These are phyloP conservation scores for Diadema setosum DNA, from an alignment of 35 echinoderm and acorn worm genomes.

Conservation along the genomic window DNA sequence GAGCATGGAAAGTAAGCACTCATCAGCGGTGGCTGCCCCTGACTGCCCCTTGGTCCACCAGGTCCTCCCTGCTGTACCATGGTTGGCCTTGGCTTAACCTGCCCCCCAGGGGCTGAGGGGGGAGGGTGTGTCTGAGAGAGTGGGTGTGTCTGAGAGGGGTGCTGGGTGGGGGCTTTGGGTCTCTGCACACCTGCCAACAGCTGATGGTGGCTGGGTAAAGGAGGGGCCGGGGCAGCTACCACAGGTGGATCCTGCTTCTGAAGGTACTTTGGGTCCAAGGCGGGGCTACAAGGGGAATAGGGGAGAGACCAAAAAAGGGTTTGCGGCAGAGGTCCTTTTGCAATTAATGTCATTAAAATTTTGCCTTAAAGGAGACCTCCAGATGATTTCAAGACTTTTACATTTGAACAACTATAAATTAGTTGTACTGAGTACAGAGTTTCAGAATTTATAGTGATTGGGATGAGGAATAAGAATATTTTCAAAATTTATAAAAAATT, in stretches of 20 bases:
- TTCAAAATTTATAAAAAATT: no score
- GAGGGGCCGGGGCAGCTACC: neutral
- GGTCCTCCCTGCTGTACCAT: neutral
- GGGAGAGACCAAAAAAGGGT: no score
- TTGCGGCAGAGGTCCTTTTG: no score
- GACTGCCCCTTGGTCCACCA: neutral
- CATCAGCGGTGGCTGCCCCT: slow-evolving; percentile 67
- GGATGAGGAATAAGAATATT: no score
- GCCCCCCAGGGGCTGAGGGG: neutral
- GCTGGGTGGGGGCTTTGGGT: neutral
- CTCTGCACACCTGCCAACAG: neutral
- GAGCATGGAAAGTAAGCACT: slow-evolving; percentile 80
- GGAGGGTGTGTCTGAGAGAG: neutral
- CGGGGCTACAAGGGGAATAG: slow-evolving; percentile 27
- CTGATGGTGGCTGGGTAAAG: neutral
- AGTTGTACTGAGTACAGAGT: no score
- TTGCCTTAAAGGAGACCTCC: no score
- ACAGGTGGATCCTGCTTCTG: slow-evolving; percentile 5
- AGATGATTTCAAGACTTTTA: no score
- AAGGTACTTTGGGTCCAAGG: slow-evolving; percentile 78
- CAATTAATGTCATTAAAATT: no score
- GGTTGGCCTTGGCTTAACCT: neutral
- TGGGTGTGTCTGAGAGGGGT: neutral
- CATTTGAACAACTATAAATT: no score
- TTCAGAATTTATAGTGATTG: no score